Evolutionary conservation across 2,113 vertebrate species (phyloP).

Genomic region (Mesoclemmys tuberculata): DNA sequence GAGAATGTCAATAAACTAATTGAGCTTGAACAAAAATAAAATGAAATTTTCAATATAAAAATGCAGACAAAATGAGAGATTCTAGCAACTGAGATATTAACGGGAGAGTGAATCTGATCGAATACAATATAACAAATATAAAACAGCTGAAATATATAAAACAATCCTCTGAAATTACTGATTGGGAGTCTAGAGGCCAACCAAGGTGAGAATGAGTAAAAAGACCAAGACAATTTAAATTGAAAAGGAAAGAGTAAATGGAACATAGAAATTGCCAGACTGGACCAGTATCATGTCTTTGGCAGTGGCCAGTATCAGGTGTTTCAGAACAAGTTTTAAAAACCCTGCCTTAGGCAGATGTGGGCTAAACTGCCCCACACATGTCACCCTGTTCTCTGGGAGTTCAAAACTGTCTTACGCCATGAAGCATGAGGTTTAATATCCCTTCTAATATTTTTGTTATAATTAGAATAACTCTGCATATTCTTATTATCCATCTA

Average conservation of each 20-base stretch:
- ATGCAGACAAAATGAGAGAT: neutral
- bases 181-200: neutral
- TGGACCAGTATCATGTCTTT: neutral
- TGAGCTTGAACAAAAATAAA: constrained; percentile 54
- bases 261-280: neutral
- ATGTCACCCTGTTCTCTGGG: neutral
- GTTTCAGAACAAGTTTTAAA: neutral
- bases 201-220: neutral
- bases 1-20: constrained; percentile 61
- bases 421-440: neutral
- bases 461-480: neutral
- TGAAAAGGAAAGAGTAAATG: neutral
- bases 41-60: constrained; percentile 52
- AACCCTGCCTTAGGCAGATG: neutral
- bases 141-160: constrained; percentile 1
- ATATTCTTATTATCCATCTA: neutral
- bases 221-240: neutral
- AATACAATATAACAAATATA: constrained; percentile 2
- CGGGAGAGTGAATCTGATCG: constrained; percentile 13
- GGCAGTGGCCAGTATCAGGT: neutral
- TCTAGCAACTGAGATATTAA: constrained; percentile 21
- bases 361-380: neutral
- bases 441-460: neutral
- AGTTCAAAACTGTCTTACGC: neutral
- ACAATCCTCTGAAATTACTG: constrained; percentile 9